Conservation (phyloP, 2,113 vertebrate genomes). For the Merops nubicus region DNA sequence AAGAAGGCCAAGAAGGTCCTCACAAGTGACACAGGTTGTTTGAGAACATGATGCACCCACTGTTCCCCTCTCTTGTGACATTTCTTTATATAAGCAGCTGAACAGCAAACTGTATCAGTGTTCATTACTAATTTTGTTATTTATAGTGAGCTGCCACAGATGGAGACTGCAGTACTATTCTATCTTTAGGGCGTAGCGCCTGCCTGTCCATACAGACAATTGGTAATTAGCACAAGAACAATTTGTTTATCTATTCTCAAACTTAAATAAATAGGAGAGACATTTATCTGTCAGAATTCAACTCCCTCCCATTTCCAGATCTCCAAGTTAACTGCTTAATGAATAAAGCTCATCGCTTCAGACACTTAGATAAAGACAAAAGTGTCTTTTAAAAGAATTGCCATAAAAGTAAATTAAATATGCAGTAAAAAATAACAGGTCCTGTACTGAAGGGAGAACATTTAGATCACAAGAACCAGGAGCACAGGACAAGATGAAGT, state of each 20-base stretch:
- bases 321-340: slow-evolving; percentile 16
- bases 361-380: background rate
- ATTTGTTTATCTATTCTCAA: slow-evolving; percentile 51
- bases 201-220: slow-evolving; percentile 36
- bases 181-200: slow-evolving; percentile 42
- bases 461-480: background rate
- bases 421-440: background rate
- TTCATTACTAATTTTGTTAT: slow-evolving; percentile 54
- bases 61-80: background rate
- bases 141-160: slow-evolving; percentile 51
- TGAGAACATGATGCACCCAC: background rate
- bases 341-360: background rate
- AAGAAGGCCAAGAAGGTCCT: background rate
- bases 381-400: background rate
- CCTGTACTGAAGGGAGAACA: background rate
- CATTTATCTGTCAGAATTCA: slow-evolving; percentile 30
- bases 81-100: slow-evolving; percentile 27
- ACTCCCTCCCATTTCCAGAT: background rate
- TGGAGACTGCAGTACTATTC: slow-evolving; percentile 24
- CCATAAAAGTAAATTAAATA: background rate
- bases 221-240: slow-evolving; percentile 59
- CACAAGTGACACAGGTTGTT: background rate
- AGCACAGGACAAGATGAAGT: background rate
- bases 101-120: background rate
- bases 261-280: slow-evolving; percentile 30